Percentiles rank a stretch among this genome's conserved stretches.
Conservation (phyloP, 92 coral and sea anemone genomes). For the Actinostola sp. region DNA sequence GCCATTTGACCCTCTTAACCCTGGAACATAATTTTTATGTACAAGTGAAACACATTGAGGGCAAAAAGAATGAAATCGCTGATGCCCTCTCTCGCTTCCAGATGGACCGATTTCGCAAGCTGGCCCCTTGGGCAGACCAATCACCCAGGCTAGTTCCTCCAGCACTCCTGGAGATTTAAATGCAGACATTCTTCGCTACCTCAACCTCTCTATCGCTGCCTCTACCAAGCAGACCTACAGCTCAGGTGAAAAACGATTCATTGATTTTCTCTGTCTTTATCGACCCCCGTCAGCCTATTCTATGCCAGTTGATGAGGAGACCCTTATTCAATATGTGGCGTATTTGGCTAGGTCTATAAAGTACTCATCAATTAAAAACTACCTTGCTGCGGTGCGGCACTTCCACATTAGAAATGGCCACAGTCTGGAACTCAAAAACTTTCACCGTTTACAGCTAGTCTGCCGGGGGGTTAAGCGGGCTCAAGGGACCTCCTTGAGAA, state of each 20-base stretch:
- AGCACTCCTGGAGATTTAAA: slow-evolving; percentile 31
- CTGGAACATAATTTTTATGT: slow-evolving; percentile 30
- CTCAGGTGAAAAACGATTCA: slow-evolving; percentile 29
- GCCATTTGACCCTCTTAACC: slow-evolving; percentile 34
- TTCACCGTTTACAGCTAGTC: slow-evolving; percentile 43
- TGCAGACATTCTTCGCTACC: slow-evolving; percentile 30
- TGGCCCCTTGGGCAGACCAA: slow-evolving; percentile 27
- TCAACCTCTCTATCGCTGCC: slow-evolving; percentile 33
- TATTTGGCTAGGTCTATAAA: too few species aligned
- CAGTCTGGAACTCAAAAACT: slow-evolving; percentile 22
- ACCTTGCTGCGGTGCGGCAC: slow-evolving; percentile 47
- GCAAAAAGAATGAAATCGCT: slow-evolving; percentile 42
- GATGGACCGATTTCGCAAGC: too few species aligned
- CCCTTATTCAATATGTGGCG: slow-evolving; percentile 27
- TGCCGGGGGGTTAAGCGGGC: slow-evolving; percentile 40
- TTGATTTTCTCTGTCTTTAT: slow-evolving; percentile 26
- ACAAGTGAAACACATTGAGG: slow-evolving; percentile 31
- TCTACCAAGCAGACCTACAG: slow-evolving; percentile 36
- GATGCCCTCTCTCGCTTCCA: slow-evolving; percentile 41
- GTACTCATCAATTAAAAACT: slow-evolving; percentile 37
- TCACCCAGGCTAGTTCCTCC: slow-evolving; percentile 14
- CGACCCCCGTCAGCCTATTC: background rate
- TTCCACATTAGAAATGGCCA: slow-evolving; percentile 24
- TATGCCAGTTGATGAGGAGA: slow-evolving; percentile 41
- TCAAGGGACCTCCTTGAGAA: slow-evolving; percentile 34